phyloP scores from a whole-genome alignment of 2,888 invertebrate species.

The Ctena decussata region DNA sequence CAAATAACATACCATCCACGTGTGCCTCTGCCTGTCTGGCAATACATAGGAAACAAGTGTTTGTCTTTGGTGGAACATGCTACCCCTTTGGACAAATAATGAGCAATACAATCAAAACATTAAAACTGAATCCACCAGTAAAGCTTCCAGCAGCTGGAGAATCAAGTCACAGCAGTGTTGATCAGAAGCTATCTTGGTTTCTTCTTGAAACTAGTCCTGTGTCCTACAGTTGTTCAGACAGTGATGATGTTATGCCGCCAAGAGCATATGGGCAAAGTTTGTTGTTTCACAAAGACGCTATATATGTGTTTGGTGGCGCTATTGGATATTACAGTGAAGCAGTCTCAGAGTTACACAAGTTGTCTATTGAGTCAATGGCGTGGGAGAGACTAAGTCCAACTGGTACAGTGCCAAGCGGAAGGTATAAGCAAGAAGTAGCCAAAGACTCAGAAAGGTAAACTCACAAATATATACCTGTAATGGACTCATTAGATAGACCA shows the following conservation, averaged over 20 bases:
- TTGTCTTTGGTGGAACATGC: constrained; percentile 98
- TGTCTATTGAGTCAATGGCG: constrained; percentile 91
- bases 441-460: constrained; percentile 64
- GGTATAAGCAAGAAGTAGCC: constrained; percentile 72
- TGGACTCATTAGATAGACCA: too few relatives aligned
- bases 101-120: constrained; percentile 91
- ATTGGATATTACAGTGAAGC: constrained; percentile 95
- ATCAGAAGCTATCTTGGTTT: constrained; percentile 87
- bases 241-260: constrained; percentile 89
- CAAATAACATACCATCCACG: constrained; percentile 86
- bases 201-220: constrained; percentile 66
- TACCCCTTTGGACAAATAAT: constrained; percentile 95
- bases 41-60: constrained; percentile 87
- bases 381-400: constrained; percentile 89
- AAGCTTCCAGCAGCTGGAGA: constrained; percentile 55
- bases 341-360: constrained; percentile 92
- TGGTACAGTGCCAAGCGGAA: constrained; percentile 66
- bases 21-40: constrained; percentile 68
- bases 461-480: too few relatives aligned
- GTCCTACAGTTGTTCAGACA: constrained; percentile 60
- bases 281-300: constrained; percentile 88
- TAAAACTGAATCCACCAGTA: constrained; percentile 24
- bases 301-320: constrained; percentile 96
- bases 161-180: neutral
- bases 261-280: constrained; percentile 93